Evolutionary conservation across 2,888 invertebrate species (phyloP), one percentile per base, ranked within the genome.

Genomic region (Axea sp.): DNA sequence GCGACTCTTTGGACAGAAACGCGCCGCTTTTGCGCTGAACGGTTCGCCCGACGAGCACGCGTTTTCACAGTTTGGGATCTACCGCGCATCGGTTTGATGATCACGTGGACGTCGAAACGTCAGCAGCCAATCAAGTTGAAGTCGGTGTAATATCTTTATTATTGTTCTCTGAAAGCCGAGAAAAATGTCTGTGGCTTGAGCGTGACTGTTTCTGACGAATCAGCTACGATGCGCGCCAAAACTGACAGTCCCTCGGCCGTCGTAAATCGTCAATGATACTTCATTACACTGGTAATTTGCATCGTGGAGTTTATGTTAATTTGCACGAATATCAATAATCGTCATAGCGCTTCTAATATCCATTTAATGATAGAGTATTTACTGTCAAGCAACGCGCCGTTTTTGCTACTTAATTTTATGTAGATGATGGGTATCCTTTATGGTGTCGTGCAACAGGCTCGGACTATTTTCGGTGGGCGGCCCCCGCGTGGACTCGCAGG

Each of bases 361-460:
- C n/a, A n/a, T 59, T 68, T 68, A 62, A 69, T 62, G 39, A 55
- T 47, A 3, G 37, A 57, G 57, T 45, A 49, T 41, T 68, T 59
- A 59, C 55, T 37, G 65, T 55, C 45, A 55, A 19, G 45, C 19
- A 12, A 53, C 31, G 24, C 9, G 35, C 24, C 28, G 26, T 55
- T 64, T 62, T 62, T 64, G 35, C 53, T 39, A 39, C 39, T 64
- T 53, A 62, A 62, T 47, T 69, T 60, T 39, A 69, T 55, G 62
- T 9, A 60, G 62, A 69, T 62, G 71, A 64, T 47, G 55, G 49
- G 49, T 26, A 62, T 65, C 59, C 59, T 65, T 72, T 72, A 59
- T 65, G 65, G 59, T 43, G 51, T 51, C 64, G 51, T 37, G 33
- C 28, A 37, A 12, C 9, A 59, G 51, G 37, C 64, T 43, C 30